These are phyloP conservation scores for Dryocosmus kuriphilus DNA, from an alignment of 2,888 invertebrate genomes.

Conservation along the genomic window DNA sequence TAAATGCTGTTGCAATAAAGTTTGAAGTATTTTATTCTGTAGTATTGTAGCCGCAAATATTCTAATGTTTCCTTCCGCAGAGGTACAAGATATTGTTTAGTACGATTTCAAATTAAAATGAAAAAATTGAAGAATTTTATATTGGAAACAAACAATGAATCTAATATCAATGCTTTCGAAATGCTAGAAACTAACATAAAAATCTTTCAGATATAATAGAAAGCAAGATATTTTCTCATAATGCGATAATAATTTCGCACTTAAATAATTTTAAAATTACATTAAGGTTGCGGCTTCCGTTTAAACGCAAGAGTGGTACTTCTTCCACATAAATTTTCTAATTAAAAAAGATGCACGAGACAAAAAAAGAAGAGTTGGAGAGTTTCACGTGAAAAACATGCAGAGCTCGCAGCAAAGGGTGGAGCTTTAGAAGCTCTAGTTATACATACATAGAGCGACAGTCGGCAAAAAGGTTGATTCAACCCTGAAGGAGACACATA, in stretches of 20 bases:
- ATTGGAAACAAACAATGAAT: no score
- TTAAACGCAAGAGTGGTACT: constrained; percentile 11
- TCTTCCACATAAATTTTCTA: constrained; percentile 24
- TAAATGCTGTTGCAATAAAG: background rate
- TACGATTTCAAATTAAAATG: background rate
- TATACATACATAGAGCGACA: background rate
- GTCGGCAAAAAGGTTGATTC: constrained; percentile 39
- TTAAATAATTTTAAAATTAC: no score
- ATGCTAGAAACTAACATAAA: no score
- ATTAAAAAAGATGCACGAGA: constrained; percentile 28
- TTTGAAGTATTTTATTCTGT: background rate
- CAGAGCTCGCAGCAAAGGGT: constrained; percentile 9
- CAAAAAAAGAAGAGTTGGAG: constrained; percentile 20
- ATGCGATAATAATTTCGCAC: background rate
- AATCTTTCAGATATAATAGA: no score
- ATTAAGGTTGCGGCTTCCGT: background rate
- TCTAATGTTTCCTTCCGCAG: background rate
- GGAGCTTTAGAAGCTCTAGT: constrained; percentile 23
- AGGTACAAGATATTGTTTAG: background rate
- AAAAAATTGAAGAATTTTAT: no score
- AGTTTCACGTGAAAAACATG: constrained; percentile 31
- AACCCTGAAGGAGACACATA: constrained; percentile 35
- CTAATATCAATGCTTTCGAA: no score
- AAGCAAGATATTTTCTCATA: background rate
- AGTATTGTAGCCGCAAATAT: background rate